These are phyloP conservation scores for Drosophila meridiana DNA, from an alignment of 2,888 invertebrate genomes.

Conservation along the genomic window DNA sequence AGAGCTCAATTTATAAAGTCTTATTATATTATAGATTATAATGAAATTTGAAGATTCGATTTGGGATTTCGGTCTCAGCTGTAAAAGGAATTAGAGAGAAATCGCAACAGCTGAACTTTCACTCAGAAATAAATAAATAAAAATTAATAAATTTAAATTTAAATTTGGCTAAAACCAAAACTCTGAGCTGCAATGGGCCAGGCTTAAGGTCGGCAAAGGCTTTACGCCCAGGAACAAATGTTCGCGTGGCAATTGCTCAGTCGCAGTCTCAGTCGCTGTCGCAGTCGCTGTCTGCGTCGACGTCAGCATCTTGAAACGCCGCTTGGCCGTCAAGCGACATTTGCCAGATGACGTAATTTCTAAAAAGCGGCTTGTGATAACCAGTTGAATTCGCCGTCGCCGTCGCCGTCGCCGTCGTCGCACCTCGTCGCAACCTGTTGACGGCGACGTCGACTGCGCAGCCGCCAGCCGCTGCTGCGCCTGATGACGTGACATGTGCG, in stretches of 20 bases:
- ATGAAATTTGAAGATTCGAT: neutral
- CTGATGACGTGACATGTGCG: slow-evolving; percentile 76
- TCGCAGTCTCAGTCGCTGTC: slow-evolving; percentile 49
- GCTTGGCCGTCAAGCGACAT: slow-evolving; percentile 35
- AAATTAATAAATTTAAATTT: neutral
- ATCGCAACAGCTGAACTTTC: slow-evolving; percentile 43
- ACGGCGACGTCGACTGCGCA: slow-evolving; percentile 36
- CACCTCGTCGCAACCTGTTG: slow-evolving; percentile 74
- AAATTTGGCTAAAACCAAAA: neutral
- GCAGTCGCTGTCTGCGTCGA: slow-evolving; percentile 5
- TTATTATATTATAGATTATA: too few relatives aligned
- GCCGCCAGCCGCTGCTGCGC: slow-evolving; percentile 9
- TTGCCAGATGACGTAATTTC: slow-evolving; percentile 81
- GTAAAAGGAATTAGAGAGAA: slow-evolving; percentile 33
- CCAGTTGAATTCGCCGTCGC: slow-evolving; percentile 63
- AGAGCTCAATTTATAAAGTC: too few relatives aligned
- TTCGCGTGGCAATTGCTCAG: slow-evolving; percentile 5
- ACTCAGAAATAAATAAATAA: slow-evolving; percentile 22
- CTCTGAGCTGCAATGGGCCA: neutral
- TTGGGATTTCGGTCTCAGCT: neutral
- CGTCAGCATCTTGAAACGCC: slow-evolving; percentile 51
- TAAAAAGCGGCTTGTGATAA: slow-evolving; percentile 74
- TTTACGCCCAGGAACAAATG: slow-evolving; percentile 2
- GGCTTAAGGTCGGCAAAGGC: neutral
- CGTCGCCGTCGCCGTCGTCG: slow-evolving; percentile 39